Percentiles rank a stretch among this genome's conserved stretches.
Conservation (phyloP, 2,113 vertebrate genomes). For the Haemorhous mexicanus region DNA sequence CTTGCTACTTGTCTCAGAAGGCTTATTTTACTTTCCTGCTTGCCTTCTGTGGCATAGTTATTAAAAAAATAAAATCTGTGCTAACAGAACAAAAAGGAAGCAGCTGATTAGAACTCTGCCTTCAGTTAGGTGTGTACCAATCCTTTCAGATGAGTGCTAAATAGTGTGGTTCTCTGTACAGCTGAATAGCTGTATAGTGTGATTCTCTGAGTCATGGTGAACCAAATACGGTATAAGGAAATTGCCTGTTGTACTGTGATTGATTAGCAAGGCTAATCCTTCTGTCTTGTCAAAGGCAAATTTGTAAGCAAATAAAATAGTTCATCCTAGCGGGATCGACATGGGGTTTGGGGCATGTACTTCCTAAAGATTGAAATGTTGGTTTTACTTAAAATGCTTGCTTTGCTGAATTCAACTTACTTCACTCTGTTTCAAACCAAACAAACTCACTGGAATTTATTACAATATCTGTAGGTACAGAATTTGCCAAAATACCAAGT, state of each 20-base stretch:
- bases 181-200: background rate
- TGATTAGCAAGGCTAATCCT: background rate
- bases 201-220: background rate
- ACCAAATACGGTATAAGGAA: background rate
- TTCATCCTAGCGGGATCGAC: background rate
- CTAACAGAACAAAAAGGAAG: background rate
- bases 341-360: background rate
- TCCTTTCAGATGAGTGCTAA: background rate
- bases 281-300: background rate
- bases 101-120: background rate
- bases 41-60: background rate
- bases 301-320: background rate
- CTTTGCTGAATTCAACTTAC: background rate
- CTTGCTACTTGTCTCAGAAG: background rate
- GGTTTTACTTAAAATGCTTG: background rate
- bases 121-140: background rate
- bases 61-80: background rate
- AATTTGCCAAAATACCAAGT: conserved; percentile 72
- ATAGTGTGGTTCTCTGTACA: no score
- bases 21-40: background rate
- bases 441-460: background rate
- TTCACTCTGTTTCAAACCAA: background rate
- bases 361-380: background rate
- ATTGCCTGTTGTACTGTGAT: background rate
- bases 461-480: conserved; percentile 51